These are phyloP conservation scores for Halictus rubicundus DNA, from an alignment of 1,140 invertebrate species.

Conservation along the genomic window DNA sequence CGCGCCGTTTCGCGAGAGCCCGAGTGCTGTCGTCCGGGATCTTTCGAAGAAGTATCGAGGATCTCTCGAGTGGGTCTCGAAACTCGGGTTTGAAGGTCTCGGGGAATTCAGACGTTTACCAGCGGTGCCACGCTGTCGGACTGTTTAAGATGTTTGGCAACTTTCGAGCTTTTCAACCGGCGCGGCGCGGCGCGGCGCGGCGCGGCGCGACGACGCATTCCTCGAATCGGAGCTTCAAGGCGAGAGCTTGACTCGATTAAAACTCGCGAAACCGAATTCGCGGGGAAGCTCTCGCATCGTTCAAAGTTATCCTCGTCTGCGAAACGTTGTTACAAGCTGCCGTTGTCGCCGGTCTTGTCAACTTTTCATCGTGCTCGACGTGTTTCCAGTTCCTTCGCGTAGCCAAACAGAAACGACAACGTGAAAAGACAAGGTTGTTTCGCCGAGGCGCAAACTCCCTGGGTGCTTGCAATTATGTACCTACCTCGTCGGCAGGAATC, in stretches of 20 bases:
- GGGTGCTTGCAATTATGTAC: too few species aligned
- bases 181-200: too few species aligned
- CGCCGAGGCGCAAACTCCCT: too few species aligned
- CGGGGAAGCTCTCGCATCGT: background rate
- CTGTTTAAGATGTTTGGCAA: constrained; percentile 22
- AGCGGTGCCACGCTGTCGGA: background rate
- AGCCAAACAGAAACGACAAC: too few species aligned
- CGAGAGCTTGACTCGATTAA: constrained; percentile 17
- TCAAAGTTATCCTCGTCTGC: background rate
- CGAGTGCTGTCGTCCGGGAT: background rate
- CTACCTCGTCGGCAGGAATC: too few species aligned
- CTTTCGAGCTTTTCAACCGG: constrained; percentile 18
- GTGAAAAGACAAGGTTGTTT: too few species aligned
- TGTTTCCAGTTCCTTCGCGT: too few species aligned
- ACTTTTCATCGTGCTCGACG: too few species aligned
- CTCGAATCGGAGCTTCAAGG: constrained; percentile 7
- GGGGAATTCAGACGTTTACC: constrained; percentile 19
- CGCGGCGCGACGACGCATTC: background rate
- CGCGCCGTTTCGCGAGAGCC: background rate
- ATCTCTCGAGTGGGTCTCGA: background rate
- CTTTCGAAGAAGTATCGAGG: constrained; percentile 3
- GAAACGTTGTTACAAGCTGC: too few species aligned
- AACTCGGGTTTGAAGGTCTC: background rate
- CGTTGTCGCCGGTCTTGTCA: too few species aligned
- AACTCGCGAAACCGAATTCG: background rate